These are phyloP conservation scores for Apolygus lucorum DNA, from an alignment of 1,140 invertebrate species.

Conservation along the genomic window DNA sequence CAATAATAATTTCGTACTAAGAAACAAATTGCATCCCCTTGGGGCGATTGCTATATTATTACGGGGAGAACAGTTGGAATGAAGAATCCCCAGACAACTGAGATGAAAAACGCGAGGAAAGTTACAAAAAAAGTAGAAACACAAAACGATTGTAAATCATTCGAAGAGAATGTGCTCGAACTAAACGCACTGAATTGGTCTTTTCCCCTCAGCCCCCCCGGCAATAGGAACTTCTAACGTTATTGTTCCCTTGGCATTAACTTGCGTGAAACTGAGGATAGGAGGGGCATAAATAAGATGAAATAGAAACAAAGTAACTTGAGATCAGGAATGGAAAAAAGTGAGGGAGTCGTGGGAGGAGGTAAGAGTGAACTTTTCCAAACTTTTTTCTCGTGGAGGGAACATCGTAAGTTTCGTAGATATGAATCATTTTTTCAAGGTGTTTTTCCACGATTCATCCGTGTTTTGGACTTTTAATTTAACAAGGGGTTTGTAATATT, in stretches of 20 bases:
- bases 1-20: too few species aligned
- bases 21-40: too few species aligned
- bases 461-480: too few species aligned
- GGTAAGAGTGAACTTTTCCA: background rate
- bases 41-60: too few species aligned
- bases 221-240: background rate
- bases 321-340: background rate
- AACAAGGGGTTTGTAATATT: too few species aligned
- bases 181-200: background rate
- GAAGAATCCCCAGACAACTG: too few species aligned
- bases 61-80: too few species aligned
- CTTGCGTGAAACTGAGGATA: background rate
- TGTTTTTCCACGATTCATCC: too few species aligned
- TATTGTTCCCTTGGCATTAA: background rate
- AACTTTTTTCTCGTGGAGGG: background rate
- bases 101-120: too few species aligned
- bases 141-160: too few species aligned
- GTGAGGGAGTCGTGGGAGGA: background rate
- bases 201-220: background rate
- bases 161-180: background rate
- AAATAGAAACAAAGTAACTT: constrained; percentile 11
- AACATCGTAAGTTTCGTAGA: background rate
- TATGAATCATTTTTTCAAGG: background rate
- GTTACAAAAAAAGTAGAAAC: too few species aligned
- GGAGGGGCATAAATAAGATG: background rate